Evolutionary conservation across 2,888 invertebrate genomes (phyloP).

Genomic region (Chrysolina haemoptera): DNA sequence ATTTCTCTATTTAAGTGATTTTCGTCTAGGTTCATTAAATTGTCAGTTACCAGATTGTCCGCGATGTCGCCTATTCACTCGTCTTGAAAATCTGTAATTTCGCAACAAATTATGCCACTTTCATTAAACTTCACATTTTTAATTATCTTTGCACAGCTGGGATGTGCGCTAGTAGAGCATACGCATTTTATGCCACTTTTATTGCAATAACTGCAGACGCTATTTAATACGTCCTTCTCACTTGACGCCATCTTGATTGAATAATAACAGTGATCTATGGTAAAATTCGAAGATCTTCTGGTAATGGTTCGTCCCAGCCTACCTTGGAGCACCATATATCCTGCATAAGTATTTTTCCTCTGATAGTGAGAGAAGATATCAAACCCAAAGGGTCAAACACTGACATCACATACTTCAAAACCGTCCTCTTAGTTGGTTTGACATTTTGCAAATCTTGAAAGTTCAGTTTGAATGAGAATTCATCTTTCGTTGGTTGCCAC

Average conservation of each 20-base stretch:
- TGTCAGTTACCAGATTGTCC: too few species aligned
- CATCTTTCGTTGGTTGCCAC: slow-evolving; percentile 2
- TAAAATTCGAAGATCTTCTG: background rate
- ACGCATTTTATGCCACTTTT: background rate
- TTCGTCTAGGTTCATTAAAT: too few species aligned
- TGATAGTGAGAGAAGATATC: slow-evolving; percentile 9
- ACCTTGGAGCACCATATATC: background rate
- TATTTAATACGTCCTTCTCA: slow-evolving; percentile 11
- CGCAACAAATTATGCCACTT: too few species aligned
- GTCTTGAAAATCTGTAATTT: too few species aligned
- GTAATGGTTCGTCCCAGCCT: slow-evolving; percentile 1
- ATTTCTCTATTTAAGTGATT: too few species aligned
- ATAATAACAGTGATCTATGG: too few species aligned
- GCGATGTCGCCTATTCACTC: too few species aligned
- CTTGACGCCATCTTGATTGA: slow-evolving; percentile 14
- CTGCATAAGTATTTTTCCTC: slow-evolving; percentile 12
- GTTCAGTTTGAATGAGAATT: background rate
- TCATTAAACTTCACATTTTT: too few species aligned
- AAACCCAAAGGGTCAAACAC: slow-evolving; percentile 6
- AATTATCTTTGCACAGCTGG: too few species aligned
- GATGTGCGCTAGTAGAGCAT: too few species aligned
- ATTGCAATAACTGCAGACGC: slow-evolving; percentile 4
- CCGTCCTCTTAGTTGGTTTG: background rate
- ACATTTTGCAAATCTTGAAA: background rate
- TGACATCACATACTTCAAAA: background rate